A percentile compares a stretch with the other conserved stretches of the same genome.
These are phyloP conservation scores for Diadegma fenestrale DNA, from an alignment of 2,888 invertebrate genomes.

Conservation along the genomic window DNA sequence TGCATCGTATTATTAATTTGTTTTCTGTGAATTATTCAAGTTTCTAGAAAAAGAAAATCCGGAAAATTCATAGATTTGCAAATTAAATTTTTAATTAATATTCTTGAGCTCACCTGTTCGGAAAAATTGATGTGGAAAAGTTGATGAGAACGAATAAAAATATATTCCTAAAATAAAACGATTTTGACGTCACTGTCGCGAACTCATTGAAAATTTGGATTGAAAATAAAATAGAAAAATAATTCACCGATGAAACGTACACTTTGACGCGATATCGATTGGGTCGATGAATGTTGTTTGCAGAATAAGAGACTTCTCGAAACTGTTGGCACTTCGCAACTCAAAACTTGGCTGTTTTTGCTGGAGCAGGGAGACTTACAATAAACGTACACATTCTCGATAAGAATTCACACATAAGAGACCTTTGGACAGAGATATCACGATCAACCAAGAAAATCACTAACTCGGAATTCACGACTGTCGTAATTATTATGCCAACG, in stretches of 20 bases:
- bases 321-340: conserved; percentile 46
- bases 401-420: conserved; percentile 26
- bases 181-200: not conserved
- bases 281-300: conserved; percentile 24
- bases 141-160: not conserved
- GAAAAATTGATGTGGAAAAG: not conserved
- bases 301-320: conserved; percentile 30
- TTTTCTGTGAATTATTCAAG: not conserved
- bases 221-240: not conserved
- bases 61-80: not conserved
- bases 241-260: not conserved
- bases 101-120: not conserved
- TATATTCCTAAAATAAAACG: not conserved
- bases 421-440: conserved; percentile 63
- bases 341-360: conserved; percentile 37
- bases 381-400: conserved; percentile 19
- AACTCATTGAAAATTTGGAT: not conserved
- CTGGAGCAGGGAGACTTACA: conserved; percentile 10
- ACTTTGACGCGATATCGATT: conserved; percentile 4
- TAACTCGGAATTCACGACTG: conserved; percentile 21
- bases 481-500: not conserved
- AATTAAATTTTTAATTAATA: not conserved
- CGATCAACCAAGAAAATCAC: conserved; percentile 46
- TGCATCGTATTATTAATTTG: not conserved
- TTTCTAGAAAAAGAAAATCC: not conserved